Evolutionary conservation across 2,888 invertebrate species (phyloP), one percentile per base, ranked within the genome.

Genomic region (Patella depressa): DNA sequence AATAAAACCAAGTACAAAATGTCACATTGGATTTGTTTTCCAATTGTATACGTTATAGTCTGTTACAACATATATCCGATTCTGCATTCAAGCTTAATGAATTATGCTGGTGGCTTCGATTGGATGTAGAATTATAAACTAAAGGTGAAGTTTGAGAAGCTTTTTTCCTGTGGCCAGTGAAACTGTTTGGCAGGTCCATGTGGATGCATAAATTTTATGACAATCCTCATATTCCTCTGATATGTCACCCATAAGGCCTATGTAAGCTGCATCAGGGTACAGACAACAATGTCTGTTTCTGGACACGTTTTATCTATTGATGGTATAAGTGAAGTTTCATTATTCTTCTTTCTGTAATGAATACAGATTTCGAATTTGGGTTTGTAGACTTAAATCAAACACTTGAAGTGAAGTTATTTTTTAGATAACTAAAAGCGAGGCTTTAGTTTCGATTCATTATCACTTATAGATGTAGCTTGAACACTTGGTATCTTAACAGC

Each of bases 171-270:
- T n/a, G n/a, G n/a, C n/a, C n/a, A n/a, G n/a, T n/a, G n/a, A n/a
- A n/a, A n/a, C n/a, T 59, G 59, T 59, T n/a, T 15, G n/a, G 59
- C 15, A 15, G 15, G 15, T 15, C n/a, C 15, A n/a, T 59, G 59
- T n/a, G 59, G 59, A n/a, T 59, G 59, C 59, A 59, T 45, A 54
- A 54, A n/a, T 57, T 73, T 14, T 73, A 17, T 59, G 19, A 55
- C 14, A 9, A 53, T 73, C 74, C 19, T 55, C 74, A 55, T 14
- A 55, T 24, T 73, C 74, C 11, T 73, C 74, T 57, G 74, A 73
- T 0, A 54, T 14, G 11, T 73, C 72, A 9, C 53, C 72, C 9
- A 29, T 53, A 12, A 73, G 19, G 14, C 54, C 74, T 55, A 57
- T 55, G 55, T 57, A 73, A 17, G 34, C 11, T 17, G 14, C 11